Evolutionary conservation across 2,113 vertebrate genomes (phyloP), one percentile per base, ranked within the genome.

Genomic region (Spheniscus mendiculus): DNA sequence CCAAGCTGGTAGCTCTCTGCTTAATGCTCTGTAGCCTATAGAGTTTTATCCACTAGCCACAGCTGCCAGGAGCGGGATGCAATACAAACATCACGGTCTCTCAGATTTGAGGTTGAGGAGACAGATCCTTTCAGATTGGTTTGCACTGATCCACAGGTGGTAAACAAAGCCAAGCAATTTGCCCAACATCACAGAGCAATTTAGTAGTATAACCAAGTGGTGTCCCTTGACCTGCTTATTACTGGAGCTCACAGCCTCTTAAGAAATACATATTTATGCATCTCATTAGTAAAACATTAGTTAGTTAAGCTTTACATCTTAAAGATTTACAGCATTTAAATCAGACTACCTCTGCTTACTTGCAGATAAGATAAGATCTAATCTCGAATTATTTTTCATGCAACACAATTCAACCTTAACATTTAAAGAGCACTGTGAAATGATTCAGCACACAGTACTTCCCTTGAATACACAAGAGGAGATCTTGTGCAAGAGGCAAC

Each of bases 311-410:
- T 61, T 86, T 78, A 42, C 21, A 61, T 87, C 52, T 76, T 79
- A 72, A 87, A 91, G 53, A 73, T 77, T 94, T 89, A 81, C 59
- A 80, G 47, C 53, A 79, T 59, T 94, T 96, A 82, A 91, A 87
- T 84, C 53, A 84, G 80, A 79, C 80, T 72, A 73, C 45, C n/a
- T 70, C 92, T 93, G 89, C 70, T 78, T 83, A 76, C 45, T 96
- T 70, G 52, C 65, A 94, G 91, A 87, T 96, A 93, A 93, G 92
- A 96, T 93, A 87, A 87, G 81, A 96, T 95, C 94, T 96, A 95
- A 96, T 97, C 94, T 95, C 8, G 10, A 83, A 89, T 82, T 93
- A 62, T 32, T 96, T 88, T 84, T 92, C 52, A 87, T 61, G 56
- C 72, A 89, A 84, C 30, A 87, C 92, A 91, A 95, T 92, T 92